Evolutionary conservation across 2,113 vertebrate species (phyloP), one percentile per base, ranked within the genome.

Genomic region (Ictalurus furcatus): DNA sequence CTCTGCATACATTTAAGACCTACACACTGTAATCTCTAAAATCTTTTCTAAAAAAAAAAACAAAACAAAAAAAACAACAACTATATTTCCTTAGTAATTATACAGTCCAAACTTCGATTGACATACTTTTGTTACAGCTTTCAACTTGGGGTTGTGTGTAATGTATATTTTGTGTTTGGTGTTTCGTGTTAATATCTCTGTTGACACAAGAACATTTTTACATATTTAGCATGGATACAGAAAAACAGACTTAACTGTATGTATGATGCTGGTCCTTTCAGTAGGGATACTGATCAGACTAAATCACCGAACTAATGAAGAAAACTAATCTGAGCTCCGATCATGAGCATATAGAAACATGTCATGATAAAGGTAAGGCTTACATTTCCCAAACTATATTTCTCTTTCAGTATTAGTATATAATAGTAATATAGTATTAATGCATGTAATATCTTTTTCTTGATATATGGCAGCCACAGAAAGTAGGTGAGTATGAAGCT

Each of bases 321-420:
- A 37, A 85, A 80, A 79, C 52, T 73, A 74, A 73, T 16, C 71
- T 9, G 8, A 54, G 58, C 25, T 65, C 25, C 0, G 58, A 81
- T 19, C 37, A 76, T n/a, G 17, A 81, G 82, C 74, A 16, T 28
- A 56, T n/a, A 52, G 25, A 59, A 54, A 56, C 13, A 73, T 1
- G 14, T 48, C 63, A 79, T 73, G 56, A 90, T 30, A 65, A 85
- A 89, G 86, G 92, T 93, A 89, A 80, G 63, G 65, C 61, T 12
- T 88, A 16, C 1, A 19, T 34, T 48, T 74, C n/a, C 16, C 52
- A 67, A 85, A 28, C 44, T 28, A 44, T 44, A 34, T 73, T 23
- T 54, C 30, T n/a, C 13, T 67, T 56, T 69, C 11, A 21, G 28
- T 59, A 48, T 25, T 56, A 40, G 28, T n/a, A n/a, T 48, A 30